Conservation (phyloP, 2,888 invertebrate species). For the Agrypnus murinus region DNA sequence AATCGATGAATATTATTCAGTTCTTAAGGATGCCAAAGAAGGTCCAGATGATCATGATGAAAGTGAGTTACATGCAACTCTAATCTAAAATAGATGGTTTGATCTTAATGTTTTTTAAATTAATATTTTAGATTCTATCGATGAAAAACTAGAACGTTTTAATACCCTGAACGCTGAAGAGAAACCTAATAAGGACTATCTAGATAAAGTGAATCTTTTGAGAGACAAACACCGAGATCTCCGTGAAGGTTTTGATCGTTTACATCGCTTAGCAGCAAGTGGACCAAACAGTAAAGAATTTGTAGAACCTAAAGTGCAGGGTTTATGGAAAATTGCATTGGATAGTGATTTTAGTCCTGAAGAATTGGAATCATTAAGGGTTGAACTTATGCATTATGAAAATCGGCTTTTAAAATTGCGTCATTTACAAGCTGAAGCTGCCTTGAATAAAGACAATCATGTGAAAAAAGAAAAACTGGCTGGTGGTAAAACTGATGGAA, state of each 20-base stretch:
- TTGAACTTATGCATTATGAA: slow-evolving; percentile 91
- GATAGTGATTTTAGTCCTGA: slow-evolving; percentile 86
- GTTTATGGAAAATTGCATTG: slow-evolving; percentile 88
- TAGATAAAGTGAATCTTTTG: slow-evolving; percentile 80
- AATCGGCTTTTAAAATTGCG: slow-evolving; percentile 87
- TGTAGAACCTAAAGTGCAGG: slow-evolving; percentile 92
- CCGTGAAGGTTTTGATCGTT: slow-evolving; percentile 84
- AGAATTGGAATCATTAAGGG: slow-evolving; percentile 89
- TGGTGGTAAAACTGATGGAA: slow-evolving; percentile 78
- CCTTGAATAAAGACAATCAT: slow-evolving; percentile 80
- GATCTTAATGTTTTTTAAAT: too few species aligned
- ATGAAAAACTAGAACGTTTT: slow-evolving; percentile 82
- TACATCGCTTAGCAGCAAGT: slow-evolving; percentile 83
- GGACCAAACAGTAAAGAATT: slow-evolving; percentile 91
- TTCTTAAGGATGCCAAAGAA: slow-evolving; percentile 82
- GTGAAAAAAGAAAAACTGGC: slow-evolving; percentile 74
- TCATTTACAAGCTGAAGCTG: slow-evolving; percentile 87
- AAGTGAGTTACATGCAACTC: slow-evolving; percentile 73
- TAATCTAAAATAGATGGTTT: too few species aligned
- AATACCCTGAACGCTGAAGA: slow-evolving; percentile 79
- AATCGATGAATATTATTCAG: slow-evolving; percentile 89
- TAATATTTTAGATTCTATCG: slow-evolving; percentile 80
- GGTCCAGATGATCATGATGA: slow-evolving; percentile 76
- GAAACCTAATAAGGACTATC: slow-evolving; percentile 78
- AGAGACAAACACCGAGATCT: slow-evolving; percentile 84